phyloP scores from a whole-genome alignment of 1,140 invertebrate genomes.

The Halictus rubicundus region DNA sequence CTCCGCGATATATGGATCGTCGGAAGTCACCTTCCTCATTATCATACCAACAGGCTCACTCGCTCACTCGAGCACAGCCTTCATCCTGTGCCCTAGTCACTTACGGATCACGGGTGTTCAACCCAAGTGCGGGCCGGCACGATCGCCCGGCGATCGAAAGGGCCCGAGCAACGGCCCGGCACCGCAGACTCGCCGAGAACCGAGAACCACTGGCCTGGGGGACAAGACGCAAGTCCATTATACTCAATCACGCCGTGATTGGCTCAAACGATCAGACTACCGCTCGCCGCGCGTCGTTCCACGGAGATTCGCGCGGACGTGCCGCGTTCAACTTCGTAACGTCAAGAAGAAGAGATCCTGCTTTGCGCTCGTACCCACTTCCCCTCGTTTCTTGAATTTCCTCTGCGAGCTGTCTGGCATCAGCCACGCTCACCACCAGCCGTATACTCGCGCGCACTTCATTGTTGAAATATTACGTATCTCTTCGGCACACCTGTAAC shows the following conservation, averaged over 20 bases:
- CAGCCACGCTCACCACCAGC: no score
- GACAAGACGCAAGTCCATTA: conserved; percentile 82
- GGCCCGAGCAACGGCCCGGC: conserved; percentile 31
- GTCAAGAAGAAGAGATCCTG: conserved; percentile 59
- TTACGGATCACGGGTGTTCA: conserved; percentile 75
- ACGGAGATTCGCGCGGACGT: conserved; percentile 63
- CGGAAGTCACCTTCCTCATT: conserved; percentile 82
- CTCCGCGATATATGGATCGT: conserved; percentile 76
- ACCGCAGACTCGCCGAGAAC: conserved; percentile 7
- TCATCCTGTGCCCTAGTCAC: conserved; percentile 80
- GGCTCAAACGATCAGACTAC: conserved; percentile 80
- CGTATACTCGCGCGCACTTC: no score
- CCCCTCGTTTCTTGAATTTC: neutral
- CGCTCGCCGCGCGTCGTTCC: conserved; percentile 71
- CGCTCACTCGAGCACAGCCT: conserved; percentile 77
- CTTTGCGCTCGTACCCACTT: conserved; percentile 4
- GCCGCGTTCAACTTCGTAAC: conserved; percentile 54
- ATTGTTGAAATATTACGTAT: no score
- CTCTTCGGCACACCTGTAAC: no score
- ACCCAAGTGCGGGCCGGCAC: conserved; percentile 68
- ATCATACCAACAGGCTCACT: conserved; percentile 77
- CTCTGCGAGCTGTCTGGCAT: neutral
- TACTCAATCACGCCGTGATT: conserved; percentile 80
- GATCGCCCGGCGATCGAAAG: conserved; percentile 39
- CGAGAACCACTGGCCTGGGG: conserved; percentile 78